These are phyloP conservation scores for Bombyx mori DNA, from an alignment of 1,140 invertebrate species.

Conservation along the genomic window ASM3026992v2 NC_085131.1:12885001-12885500, in stretches of 20 bases:
- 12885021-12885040: constrained; percentile 17
- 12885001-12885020: constrained; percentile 9
- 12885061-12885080: too few species aligned
- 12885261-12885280: constrained; percentile 20
- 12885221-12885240: constrained; percentile 11
- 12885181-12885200: constrained; percentile 11
- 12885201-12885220: constrained; percentile 10
- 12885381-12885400: constrained; percentile 5
- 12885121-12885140: constrained; percentile 12
- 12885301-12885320: constrained; percentile 15
- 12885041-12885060: neutral
- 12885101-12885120: constrained; percentile 15
- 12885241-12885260: constrained; percentile 8
- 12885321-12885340: constrained; percentile 17
- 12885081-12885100: too few species aligned
- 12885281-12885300: constrained; percentile 24
- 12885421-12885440: constrained; percentile 7
- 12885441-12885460: constrained; percentile 6
- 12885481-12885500: neutral
- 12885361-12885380: constrained; percentile 1
- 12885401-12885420: constrained; percentile 5
- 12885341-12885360: constrained; percentile 15
- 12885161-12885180: constrained; percentile 15
- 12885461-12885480: constrained; percentile 1
- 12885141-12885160: constrained; percentile 19